Conservation (phyloP, 2,888 invertebrate genomes). For the Xylota sylvarum region DNA sequence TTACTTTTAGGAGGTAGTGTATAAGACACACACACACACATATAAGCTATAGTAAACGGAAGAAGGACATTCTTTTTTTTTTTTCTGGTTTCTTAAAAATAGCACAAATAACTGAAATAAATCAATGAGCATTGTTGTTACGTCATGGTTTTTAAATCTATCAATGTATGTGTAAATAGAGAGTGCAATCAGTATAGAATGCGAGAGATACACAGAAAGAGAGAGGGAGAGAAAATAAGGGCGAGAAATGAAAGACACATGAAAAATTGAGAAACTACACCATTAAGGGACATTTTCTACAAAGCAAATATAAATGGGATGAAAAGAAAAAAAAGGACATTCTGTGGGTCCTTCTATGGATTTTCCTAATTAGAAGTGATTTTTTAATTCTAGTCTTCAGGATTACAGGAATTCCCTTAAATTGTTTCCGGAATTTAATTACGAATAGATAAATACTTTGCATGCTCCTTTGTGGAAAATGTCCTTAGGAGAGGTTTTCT, state of each 20-base stretch:
- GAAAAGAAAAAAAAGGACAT: conserved; percentile 31
- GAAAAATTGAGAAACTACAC: conserved; percentile 18
- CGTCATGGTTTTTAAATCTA: conserved; percentile 63
- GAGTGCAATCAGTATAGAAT: conserved; percentile 18
- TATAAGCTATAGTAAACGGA: background rate
- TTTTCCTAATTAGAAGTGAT: conserved; percentile 57
- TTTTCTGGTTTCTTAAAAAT: conserved; percentile 35
- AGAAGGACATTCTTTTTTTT: conserved; percentile 28
- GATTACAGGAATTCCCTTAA: conserved; percentile 11
- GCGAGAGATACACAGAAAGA: conserved; percentile 1
- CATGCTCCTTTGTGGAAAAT: conserved; percentile 3
- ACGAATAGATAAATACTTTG: conserved; percentile 7
- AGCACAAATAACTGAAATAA: conserved; percentile 67
- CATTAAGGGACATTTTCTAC: conserved; percentile 52
- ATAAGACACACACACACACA: background rate
- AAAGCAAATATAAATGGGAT: conserved; percentile 14
- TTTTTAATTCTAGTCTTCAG: conserved; percentile 23
- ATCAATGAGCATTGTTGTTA: conserved; percentile 77
- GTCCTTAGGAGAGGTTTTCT: conserved; percentile 13
- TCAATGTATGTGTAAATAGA: conserved; percentile 47
- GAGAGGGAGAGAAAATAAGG: conserved; percentile 23
- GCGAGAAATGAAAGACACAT: conserved; percentile 22
- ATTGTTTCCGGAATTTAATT: conserved; percentile 42
- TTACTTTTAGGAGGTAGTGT: conserved; percentile 4
- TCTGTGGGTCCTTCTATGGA: conserved; percentile 33